Conservation (phyloP, 2,113 vertebrate genomes). For the Chloebia gouldiae region DNA sequence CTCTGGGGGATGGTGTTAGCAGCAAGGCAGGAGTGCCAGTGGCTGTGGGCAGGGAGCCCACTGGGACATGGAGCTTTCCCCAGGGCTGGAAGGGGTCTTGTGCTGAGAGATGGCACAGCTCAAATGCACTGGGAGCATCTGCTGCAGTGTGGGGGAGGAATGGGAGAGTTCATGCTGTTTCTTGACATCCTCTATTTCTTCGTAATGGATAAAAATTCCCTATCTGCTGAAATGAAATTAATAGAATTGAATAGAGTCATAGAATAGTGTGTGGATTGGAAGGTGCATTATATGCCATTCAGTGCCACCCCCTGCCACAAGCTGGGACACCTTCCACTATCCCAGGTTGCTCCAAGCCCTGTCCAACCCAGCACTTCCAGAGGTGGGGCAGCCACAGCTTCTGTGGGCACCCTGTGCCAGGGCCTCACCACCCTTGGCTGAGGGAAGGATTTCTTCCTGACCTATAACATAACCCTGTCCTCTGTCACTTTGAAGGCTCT, state of each 20-base stretch:
- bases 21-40: not conserved
- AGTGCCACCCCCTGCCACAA: not conserved
- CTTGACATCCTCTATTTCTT: not conserved
- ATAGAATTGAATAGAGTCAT: not conserved
- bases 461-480: not conserved
- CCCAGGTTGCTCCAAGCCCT: accelerated
- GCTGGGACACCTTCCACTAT: not conserved
- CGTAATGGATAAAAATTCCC: not conserved
- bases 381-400: not conserved
- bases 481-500: not conserved
- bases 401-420: not conserved
- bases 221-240: not conserved
- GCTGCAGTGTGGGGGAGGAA: accelerated
- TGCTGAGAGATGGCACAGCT: not conserved
- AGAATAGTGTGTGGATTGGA: not conserved
- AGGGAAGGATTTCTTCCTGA: not conserved
- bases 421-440: accelerated
- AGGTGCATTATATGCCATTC: not conserved
- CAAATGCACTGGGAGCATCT: accelerated
- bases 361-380: accelerated
- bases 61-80: not conserved
- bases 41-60: not conserved
- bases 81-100: not conserved
- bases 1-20: not conserved
- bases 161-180: not conserved